A percentile compares a stretch with the other conserved stretches of the same genome.
Conservation (phyloP, 2,888 invertebrate species). For the Chouioia cunea region DNA sequence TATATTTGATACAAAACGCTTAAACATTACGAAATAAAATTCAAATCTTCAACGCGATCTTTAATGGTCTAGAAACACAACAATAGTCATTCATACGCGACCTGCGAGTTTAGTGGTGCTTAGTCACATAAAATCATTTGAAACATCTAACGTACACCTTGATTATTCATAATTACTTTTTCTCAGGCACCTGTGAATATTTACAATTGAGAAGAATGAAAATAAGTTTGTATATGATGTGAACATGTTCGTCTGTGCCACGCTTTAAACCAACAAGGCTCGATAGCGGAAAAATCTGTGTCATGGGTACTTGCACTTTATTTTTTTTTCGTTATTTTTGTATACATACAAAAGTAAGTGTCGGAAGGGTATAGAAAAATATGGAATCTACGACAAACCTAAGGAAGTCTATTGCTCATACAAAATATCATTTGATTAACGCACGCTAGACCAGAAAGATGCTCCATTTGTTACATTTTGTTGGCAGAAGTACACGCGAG, state of each 20-base stretch:
- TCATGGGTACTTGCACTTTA: neutral
- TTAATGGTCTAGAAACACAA: conserved; percentile 18
- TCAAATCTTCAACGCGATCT: conserved; percentile 17
- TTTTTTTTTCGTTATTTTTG: conserved; percentile 9
- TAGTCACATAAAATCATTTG: conserved; percentile 28
- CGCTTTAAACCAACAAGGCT: conserved; percentile 20
- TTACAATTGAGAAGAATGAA: conserved; percentile 61
- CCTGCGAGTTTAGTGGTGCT: conserved; percentile 22
- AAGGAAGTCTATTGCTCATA: conserved; percentile 43
- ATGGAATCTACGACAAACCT: conserved; percentile 51
- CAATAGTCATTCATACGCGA: conserved; percentile 14
- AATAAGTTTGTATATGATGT: conserved; percentile 35
- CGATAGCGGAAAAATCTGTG: conserved; percentile 12
- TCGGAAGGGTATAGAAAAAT: conserved; percentile 53
- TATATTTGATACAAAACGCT: conserved; percentile 36
- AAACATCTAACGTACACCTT: conserved; percentile 38
- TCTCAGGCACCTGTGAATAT: conserved; percentile 67
- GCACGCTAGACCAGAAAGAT: conserved; percentile 44
- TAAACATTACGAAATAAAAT: conserved; percentile 11
- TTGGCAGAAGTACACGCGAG: too few relatives aligned
- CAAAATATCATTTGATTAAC: conserved; percentile 53
- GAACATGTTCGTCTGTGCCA: conserved; percentile 14
- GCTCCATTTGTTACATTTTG: neutral
- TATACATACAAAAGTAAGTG: conserved; percentile 51
- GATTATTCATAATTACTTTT: conserved; percentile 46